Evolutionary conservation across 2,113 vertebrate genomes (phyloP), one percentile per base, ranked within the genome.

Genomic region (Sturnira hondurensis): DNA sequence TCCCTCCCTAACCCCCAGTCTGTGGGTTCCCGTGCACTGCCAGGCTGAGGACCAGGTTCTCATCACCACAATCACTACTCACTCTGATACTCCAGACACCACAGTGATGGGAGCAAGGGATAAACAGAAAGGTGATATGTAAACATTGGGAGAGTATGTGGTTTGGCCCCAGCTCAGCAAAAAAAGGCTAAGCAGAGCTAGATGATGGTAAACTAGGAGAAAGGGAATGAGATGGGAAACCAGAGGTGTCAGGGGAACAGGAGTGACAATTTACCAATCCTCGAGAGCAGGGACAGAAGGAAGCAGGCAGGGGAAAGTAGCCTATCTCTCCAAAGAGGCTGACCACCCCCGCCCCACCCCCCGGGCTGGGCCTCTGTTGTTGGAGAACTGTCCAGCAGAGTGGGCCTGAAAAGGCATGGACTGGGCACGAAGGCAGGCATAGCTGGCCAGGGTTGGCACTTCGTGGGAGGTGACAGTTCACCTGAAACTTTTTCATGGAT

Each of bases 111-210:
- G 97, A 97, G 94, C 93, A 61, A 97, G 92, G 98, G 98, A 98
- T 99, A 99, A 99, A 99, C 99, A 99, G 99, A 99, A 99, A 99
- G 98, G 98, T 98, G 99, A 99, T 99, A 99, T 98, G 98, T 99
- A 99, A 99, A 99, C 99, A 99, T 99, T 99, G 99, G 98, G 98
- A 99, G 98, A 99, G 98, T 96, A 65, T 45, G 81, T 16, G 67
- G 78, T 78, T 94, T 93, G 83, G 86, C 45, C 68, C 93, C 50
- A 89, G 96, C 38, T 95, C 4, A 0, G 96, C 89, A 94, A 61
- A 61, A 61, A 83, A 93, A 61, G 78, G 41, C 91, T 97, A 89
- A 94, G 92, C 65, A 87, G 81, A 93, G 77, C 65, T 78, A 77
- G 71, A 88, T 12, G 67, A 88, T 12, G 41, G 94, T 86, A 68